Evolutionary conservation across 2,888 invertebrate species (phyloP), one percentile per base, ranked within the genome.

Genomic region (Lampropteryx suffumata): DNA sequence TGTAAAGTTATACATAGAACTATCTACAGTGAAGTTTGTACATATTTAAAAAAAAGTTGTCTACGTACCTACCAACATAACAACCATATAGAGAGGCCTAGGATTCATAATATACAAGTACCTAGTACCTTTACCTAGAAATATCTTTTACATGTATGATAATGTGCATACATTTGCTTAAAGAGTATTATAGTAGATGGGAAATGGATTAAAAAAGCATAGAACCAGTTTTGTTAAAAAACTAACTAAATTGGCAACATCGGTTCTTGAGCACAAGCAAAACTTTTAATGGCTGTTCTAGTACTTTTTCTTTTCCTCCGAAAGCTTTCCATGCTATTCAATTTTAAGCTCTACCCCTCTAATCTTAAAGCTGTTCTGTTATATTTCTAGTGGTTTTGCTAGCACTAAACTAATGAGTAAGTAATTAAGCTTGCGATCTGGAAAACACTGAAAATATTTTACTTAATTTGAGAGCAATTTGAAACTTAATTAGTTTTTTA

Each of bases 221-320:
- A 13, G 4, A 27, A 37, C 27, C 26, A 37, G 27, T n/a, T 5
- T 17, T 17, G 12, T 11, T n/a, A 21, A 11, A 11, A 3, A 17
- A 17, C 28, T 1, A 32, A 32, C 11, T 32, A 24, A 48, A 39
- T n/a, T 17, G 17, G 17, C 49, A 51, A 61, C 59, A 64, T 65
- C 53, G 50, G 53, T 61, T 61, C 44, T 33, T 51, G 42, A 61
- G 62, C 51, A 58, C 50, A 53, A 59, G 51, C 56, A 57, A 52
- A 67, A 64, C 64, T 71, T 69, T 63, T 62, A 67, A 72, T 64
- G 57, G 60, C 45, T 56, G 50, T 51, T 57, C 61, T 55, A 62
- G 61, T 56, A 70, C 37, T 69, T 63, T 47, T 57, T 57, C 37
- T 69, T 63, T 47, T 57, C 57, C 61, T 59, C 47, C 47, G 29